Conservation (phyloP, 2,797 vertebrate genomes). For the Chromis chromis region DNA sequence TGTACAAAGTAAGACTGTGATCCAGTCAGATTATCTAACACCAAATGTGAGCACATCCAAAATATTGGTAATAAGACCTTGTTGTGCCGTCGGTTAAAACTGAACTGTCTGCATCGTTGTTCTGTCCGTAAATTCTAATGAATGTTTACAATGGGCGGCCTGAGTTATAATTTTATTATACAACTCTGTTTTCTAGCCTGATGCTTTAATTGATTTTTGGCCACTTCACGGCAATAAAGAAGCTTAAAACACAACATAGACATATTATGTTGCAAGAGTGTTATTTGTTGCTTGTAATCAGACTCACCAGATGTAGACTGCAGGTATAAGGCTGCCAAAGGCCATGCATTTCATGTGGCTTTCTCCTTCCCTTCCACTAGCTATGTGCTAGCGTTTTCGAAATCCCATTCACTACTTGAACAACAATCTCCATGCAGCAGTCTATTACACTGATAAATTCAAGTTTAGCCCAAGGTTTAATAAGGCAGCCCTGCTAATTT, state of each 20-base stretch:
- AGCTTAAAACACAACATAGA: not conserved
- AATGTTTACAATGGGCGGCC: not conserved
- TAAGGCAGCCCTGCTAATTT: too few relatives aligned
- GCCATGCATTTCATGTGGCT: too few relatives aligned
- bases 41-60: not conserved
- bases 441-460: too few relatives aligned
- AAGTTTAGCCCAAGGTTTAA: too few relatives aligned
- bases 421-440: too few relatives aligned
- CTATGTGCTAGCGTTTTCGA: too few relatives aligned
- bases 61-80: not conserved
- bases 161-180: not conserved
- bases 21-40: constrained; percentile 1
- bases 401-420: too few relatives aligned
- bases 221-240: not conserved
- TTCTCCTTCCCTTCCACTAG: too few relatives aligned
- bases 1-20: not conserved
- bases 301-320: too few relatives aligned
- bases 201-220: not conserved
- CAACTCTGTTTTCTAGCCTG: not conserved
- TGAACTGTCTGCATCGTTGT: not conserved
- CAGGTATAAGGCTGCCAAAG: too few relatives aligned
- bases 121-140: not conserved
- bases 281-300: not conserved
- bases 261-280: fast-evolving
- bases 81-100: not conserved